Evolutionary conservation across 92 coral and sea anemone species (phyloP).

Genomic region (Epizoanthus scotinus): DNA sequence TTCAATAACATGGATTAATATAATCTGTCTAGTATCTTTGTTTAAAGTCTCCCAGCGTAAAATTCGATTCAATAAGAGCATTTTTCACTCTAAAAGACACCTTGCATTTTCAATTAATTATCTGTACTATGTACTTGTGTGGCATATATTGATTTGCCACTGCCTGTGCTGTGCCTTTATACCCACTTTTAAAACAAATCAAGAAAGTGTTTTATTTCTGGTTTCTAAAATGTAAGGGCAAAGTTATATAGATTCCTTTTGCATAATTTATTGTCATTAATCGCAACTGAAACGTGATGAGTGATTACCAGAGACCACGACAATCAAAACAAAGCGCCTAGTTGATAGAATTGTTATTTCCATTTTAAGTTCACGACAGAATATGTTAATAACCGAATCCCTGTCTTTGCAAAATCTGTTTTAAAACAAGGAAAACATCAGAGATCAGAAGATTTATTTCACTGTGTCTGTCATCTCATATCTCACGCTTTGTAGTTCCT

Average conservation of each 20-base stretch:
- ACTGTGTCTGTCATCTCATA: too few relatives aligned
- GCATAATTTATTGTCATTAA: conserved; percentile 8
- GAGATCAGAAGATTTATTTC: not conserved
- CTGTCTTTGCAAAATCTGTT: not conserved
- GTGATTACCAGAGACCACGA: conserved; percentile 2
- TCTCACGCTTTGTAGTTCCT: not conserved
- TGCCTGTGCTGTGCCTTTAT: too few relatives aligned
- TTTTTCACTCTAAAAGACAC: not conserved
- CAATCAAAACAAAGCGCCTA: conserved; percentile 69
- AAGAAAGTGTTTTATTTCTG: not conserved
- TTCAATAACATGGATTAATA: too few relatives aligned
- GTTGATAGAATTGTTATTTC: conserved; percentile 44
- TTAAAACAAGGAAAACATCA: not conserved
- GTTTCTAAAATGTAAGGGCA: conserved; percentile 1
- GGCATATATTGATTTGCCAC: not conserved
- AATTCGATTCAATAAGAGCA: not conserved
- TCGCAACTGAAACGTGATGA: not conserved
- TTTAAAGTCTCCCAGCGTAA: conserved; percentile 9
- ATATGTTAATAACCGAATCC: conserved; percentile 17
- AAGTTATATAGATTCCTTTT: not conserved
- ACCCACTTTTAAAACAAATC: not conserved
- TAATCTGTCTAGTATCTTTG: not conserved
- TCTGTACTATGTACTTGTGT: not conserved
- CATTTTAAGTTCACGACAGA: conserved; percentile 13
- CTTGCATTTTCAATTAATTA: not conserved